A percentile compares a stretch with the other conserved stretches of the same genome.
phyloP scores from a whole-genome alignment of 2,888 invertebrate species.

The Agrotis puta region DNA sequence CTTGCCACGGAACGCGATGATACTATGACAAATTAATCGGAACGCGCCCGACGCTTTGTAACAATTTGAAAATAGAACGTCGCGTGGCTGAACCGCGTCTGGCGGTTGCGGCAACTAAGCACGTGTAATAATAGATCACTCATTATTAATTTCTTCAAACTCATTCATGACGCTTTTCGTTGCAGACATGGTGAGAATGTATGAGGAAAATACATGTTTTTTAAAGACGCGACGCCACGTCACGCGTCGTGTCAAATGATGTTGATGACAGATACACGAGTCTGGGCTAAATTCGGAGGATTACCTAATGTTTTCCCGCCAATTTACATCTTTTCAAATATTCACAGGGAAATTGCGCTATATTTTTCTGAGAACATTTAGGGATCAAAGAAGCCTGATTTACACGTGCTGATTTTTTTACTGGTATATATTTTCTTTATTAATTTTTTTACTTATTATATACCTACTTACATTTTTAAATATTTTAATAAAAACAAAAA shows the following conservation, averaged over 20 bases:
- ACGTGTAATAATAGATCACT: slow-evolving; percentile 45
- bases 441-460: no score
- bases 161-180: slow-evolving; percentile 46
- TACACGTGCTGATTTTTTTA: background rate
- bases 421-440: no score
- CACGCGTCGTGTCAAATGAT: slow-evolving; percentile 51
- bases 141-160: slow-evolving; percentile 40
- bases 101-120: slow-evolving; percentile 44
- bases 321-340: slow-evolving; percentile 7
- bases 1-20: slow-evolving; percentile 76
- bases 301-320: slow-evolving; percentile 33
- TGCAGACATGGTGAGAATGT: slow-evolving; percentile 34
- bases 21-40: slow-evolving; percentile 85
- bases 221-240: slow-evolving; percentile 21
- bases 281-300: slow-evolving; percentile 42
- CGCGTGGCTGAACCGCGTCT: slow-evolving; percentile 65
- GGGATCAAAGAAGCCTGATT: background rate
- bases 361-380: slow-evolving; percentile 7
- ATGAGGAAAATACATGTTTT: slow-evolving; percentile 36
- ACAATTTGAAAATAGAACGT: slow-evolving; percentile 81
- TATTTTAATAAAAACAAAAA: no score
- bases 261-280: slow-evolving; percentile 49
- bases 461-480: no score
- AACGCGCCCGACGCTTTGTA: slow-evolving; percentile 74
- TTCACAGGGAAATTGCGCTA: slow-evolving; percentile 6